Conservation (phyloP, 2,888 invertebrate species). For the Xylocampa areola region DNA sequence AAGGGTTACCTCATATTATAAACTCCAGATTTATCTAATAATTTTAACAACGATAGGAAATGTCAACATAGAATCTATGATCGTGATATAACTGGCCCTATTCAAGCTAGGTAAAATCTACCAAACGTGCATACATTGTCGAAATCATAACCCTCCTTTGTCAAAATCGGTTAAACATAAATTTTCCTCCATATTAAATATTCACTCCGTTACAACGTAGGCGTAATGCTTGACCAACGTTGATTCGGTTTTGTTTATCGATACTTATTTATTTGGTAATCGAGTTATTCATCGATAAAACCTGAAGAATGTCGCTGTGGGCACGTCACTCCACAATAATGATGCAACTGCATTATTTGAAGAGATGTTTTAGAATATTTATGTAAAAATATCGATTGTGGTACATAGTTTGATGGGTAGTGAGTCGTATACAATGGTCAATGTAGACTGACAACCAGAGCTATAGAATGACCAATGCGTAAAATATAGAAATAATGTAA, state of each 20-base stretch:
- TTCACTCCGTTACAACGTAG: slow-evolving; percentile 57
- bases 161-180: slow-evolving; percentile 20
- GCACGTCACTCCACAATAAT: slow-evolving; percentile 44
- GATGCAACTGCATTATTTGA: slow-evolving; percentile 53
- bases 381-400: slow-evolving; percentile 28
- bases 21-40: no score
- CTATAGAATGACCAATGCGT: background rate
- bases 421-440: slow-evolving; percentile 18
- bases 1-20: no score
- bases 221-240: slow-evolving; percentile 60
- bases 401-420: slow-evolving; percentile 17
- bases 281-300: slow-evolving; percentile 65
- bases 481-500: background rate
- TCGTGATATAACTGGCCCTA: no score
- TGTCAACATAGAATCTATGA: no score
- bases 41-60: no score
- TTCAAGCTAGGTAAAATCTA: no score
- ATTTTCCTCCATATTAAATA: slow-evolving; percentile 30
- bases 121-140: background rate
- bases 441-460: background rate
- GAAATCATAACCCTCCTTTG: slow-evolving; percentile 9
- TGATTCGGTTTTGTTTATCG: slow-evolving; percentile 65
- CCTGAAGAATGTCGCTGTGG: slow-evolving; percentile 45
- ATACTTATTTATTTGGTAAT: slow-evolving; percentile 64
- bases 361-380: slow-evolving; percentile 31